These are phyloP conservation scores for Sminthurides bifidus DNA, from an alignment of 1,140 invertebrate species.

Conservation along the genomic window DNA sequence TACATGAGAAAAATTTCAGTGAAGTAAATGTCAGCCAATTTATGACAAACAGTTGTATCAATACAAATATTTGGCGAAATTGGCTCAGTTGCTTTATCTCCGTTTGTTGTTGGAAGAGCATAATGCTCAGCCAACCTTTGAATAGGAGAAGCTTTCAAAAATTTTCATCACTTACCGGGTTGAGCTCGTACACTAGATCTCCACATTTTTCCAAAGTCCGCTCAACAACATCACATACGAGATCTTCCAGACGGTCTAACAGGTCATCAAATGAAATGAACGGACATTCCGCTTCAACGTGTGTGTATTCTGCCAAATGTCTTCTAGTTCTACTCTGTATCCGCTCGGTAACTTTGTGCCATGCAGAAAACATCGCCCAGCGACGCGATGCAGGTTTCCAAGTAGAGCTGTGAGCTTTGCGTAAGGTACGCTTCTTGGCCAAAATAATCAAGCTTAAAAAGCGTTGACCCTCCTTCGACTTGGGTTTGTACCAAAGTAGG, in stretches of 20 bases:
- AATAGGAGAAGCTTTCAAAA: slow-evolving; percentile 8
- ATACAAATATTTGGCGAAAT: no score
- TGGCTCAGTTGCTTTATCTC: slow-evolving; percentile 14
- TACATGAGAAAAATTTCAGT: no score
- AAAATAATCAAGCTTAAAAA: slow-evolving; percentile 93
- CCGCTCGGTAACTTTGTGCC: slow-evolving; percentile 84
- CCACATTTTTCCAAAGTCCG: slow-evolving; percentile 70
- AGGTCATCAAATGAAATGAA: slow-evolving; percentile 92
- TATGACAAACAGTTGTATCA: no score
- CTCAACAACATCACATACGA: slow-evolving; percentile 92
- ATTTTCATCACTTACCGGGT: slow-evolving; percentile 51
- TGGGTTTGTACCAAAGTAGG: slow-evolving; percentile 92
- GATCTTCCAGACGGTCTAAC: slow-evolving; percentile 78
- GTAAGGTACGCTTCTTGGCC: slow-evolving; percentile 81
- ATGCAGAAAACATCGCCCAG: slow-evolving; percentile 96
- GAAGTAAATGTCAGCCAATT: no score
- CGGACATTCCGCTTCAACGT: slow-evolving; percentile 92
- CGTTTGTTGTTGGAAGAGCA: slow-evolving; percentile 9
- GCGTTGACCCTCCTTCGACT: slow-evolving; percentile 94
- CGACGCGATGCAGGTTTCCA: slow-evolving; percentile 89
- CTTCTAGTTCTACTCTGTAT: slow-evolving; percentile 90
- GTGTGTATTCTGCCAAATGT: slow-evolving; percentile 89
- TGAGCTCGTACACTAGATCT: slow-evolving; percentile 73
- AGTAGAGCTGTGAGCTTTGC: slow-evolving; percentile 96
- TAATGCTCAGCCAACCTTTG: slow-evolving; percentile 9